Conservation (phyloP, 2,797 vertebrate genomes). For the Enteromius treurensis region DNA sequence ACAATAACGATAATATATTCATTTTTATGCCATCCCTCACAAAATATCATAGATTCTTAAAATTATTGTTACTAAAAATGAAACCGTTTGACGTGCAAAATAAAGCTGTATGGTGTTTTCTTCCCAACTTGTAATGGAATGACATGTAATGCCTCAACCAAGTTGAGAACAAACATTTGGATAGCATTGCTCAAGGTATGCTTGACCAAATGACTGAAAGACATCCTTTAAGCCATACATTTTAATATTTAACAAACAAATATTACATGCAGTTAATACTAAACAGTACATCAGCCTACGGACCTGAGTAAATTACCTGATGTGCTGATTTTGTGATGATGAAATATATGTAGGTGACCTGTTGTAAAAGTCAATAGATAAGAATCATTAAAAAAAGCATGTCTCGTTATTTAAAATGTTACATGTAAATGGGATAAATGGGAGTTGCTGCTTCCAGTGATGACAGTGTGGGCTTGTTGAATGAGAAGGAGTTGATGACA, state of each 20-base stretch:
- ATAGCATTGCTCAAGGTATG: too few relatives aligned
- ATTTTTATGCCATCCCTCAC: neutral
- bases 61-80: neutral
- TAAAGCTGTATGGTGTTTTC: neutral
- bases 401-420: neutral
- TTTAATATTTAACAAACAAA: neutral
- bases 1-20: neutral
- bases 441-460: neutral
- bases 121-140: too few relatives aligned
- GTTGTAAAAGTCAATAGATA: neutral
- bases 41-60: neutral
- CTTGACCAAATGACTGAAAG: too few relatives aligned
- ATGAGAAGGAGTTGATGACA: neutral
- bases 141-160: too few relatives aligned
- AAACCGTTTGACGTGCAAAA: neutral
- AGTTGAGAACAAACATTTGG: too few relatives aligned
- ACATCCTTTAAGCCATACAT: neutral
- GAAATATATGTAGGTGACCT: neutral
- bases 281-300: neutral
- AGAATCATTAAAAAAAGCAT: neutral
- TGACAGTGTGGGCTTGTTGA: neutral
- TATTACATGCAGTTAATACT: neutral
- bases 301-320: neutral
- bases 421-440: neutral
- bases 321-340: neutral